These are phyloP conservation scores for Pteruthius melanotis DNA, from an alignment of 2,113 vertebrate species.

Conservation along the genomic window DNA sequence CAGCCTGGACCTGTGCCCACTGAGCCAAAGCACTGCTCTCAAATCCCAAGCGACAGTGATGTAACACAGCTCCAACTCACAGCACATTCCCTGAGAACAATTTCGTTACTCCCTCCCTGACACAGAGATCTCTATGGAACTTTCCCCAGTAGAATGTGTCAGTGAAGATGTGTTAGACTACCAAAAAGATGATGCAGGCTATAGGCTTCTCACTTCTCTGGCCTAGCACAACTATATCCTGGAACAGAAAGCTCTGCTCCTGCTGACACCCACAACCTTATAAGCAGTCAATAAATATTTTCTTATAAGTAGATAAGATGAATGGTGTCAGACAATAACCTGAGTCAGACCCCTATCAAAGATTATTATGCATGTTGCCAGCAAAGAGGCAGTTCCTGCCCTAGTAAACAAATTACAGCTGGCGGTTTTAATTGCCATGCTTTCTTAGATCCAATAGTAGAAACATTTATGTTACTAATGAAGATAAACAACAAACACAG, in stretches of 20 bases:
- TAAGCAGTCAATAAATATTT: neutral
- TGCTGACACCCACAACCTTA: neutral
- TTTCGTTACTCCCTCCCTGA: neutral
- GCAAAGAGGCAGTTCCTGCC: neutral
- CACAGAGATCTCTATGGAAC: fast-evolving
- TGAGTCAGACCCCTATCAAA: neutral
- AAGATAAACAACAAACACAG: neutral
- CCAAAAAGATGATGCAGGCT: neutral
- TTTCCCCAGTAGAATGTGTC: neutral
- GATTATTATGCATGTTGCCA: neutral
- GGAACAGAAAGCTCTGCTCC: neutral
- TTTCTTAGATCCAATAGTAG: neutral
- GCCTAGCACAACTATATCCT: neutral
- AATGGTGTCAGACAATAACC: neutral
- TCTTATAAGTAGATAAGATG: neutral
- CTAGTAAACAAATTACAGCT: neutral
- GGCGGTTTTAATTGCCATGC: neutral
- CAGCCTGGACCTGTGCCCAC: neutral
- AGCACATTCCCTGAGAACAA: fast-evolving
- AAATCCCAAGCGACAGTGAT: fast-evolving
- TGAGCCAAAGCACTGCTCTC: neutral
- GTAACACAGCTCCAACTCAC: neutral
- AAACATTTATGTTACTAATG: neutral
- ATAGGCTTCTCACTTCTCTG: neutral
- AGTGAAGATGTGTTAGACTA: neutral